phyloP scores from a whole-genome alignment of 1,140 invertebrate species.

The Dreissena rostriformis region DNA sequence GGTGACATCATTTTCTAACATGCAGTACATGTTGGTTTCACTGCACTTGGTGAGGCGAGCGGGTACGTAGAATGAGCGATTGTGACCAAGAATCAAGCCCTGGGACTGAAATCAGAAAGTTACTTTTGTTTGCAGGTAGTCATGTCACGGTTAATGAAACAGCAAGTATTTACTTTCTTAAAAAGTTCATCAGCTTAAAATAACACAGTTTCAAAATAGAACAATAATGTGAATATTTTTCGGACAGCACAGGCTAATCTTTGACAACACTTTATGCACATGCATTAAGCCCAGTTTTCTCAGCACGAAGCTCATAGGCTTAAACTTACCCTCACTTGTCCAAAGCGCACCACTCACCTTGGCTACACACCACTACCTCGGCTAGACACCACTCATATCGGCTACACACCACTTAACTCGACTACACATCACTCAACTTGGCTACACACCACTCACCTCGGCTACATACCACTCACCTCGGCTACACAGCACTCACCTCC shows the following conservation, averaged over 20 bases:
- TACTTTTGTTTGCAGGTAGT: background rate
- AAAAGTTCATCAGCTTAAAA: background rate
- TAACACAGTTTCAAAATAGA: background rate
- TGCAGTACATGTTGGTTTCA: slow-evolving; percentile 64
- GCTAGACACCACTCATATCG: too few relatives aligned
- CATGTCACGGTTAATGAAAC: background rate
- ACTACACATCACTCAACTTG: too few relatives aligned
- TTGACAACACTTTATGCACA: too few relatives aligned
- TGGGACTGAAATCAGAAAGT: slow-evolving; percentile 45
- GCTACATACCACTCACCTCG: slow-evolving; percentile 60
- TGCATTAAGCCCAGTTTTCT: too few relatives aligned
- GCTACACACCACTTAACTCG: too few relatives aligned
- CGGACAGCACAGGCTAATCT: too few relatives aligned
- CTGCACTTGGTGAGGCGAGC: slow-evolving; percentile 59
- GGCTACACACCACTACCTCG: slow-evolving; percentile 60
- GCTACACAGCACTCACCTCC: slow-evolving; percentile 59
- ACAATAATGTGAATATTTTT: too few relatives aligned
- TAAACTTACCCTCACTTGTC: too few relatives aligned
- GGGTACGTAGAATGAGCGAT: slow-evolving; percentile 71
- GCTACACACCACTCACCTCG: too few relatives aligned
- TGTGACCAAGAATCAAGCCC: slow-evolving; percentile 4
- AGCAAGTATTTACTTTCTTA: background rate
- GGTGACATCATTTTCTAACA: slow-evolving; percentile 66
- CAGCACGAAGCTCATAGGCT: too few relatives aligned
- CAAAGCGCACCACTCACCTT: too few relatives aligned